Conservation (phyloP, 2,113 vertebrate genomes). For the Hippoglossus stenolepis region DNA sequence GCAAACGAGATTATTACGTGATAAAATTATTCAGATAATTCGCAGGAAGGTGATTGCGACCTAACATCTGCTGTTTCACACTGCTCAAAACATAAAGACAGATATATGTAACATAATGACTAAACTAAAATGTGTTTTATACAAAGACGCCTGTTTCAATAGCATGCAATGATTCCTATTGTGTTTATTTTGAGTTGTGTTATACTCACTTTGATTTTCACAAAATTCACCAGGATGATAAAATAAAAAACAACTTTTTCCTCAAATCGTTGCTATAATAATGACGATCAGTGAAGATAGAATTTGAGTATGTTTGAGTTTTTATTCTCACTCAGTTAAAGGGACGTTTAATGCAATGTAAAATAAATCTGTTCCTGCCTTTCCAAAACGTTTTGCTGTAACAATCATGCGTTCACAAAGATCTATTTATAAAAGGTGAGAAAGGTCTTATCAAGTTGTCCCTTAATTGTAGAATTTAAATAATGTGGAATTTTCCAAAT, state of each 20-base stretch:
- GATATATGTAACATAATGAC: not conserved
- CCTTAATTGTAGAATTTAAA: no score
- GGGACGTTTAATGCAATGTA: no score
- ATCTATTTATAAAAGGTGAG: no score
- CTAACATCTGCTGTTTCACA: not conserved
- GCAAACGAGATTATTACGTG: not conserved
- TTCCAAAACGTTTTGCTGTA: no score
- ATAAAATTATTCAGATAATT: not conserved
- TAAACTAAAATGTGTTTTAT: not conserved
- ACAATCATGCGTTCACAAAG: no score
- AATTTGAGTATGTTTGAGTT: not conserved
- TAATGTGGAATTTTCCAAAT: not conserved
- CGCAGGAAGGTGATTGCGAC: not conserved
- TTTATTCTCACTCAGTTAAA: not conserved
- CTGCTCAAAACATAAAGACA: not conserved
- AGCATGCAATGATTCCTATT: no score
- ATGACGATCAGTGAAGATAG: not conserved
- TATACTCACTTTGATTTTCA: no score
- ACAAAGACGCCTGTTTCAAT: not conserved
- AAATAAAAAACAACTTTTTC: no score
- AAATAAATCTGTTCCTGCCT: no score
- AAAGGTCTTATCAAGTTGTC: no score
- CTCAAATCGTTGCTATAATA: not conserved
- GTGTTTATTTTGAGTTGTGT: no score
- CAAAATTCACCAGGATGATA: no score